Percentiles rank a stretch among this genome's conserved stretches.
These are phyloP conservation scores for Zaprionus davidi DNA, from an alignment of 1,140 invertebrate species.

Conservation along the genomic window DNA sequence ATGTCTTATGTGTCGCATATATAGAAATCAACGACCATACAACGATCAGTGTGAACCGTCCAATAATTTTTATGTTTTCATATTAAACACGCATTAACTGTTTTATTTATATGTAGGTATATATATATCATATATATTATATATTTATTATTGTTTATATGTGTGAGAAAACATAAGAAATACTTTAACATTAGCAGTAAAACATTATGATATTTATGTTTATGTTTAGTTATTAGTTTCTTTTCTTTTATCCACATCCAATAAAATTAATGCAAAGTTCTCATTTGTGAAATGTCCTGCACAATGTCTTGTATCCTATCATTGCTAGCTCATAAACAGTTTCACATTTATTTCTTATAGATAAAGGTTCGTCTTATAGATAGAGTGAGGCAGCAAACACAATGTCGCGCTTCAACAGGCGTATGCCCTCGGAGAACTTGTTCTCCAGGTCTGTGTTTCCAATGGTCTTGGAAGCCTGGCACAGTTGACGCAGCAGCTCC, in stretches of 20 bases:
- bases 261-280: conserved; percentile 5
- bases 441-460: conserved; percentile 98
- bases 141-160: conserved; percentile 48
- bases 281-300: conserved; percentile 37
- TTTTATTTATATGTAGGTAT: conserved; percentile 47
- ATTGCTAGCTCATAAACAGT: neutral
- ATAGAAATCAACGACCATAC: conserved; percentile 70
- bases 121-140: conserved; percentile 30
- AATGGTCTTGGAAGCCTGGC: conserved; percentile 98
- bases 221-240: conserved; percentile 34
- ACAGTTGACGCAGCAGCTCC: conserved; percentile 97
- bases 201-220: conserved; percentile 29
- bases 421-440: conserved; percentile 97
- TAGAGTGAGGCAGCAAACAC: conserved; percentile 99
- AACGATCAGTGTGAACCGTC: conserved; percentile 78
- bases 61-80: conserved; percentile 80
- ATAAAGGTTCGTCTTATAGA: conserved; percentile 87
- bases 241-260: conserved; percentile 1
- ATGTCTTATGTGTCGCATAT: conserved; percentile 72
- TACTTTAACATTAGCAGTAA: conserved; percentile 27
- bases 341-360: neutral
- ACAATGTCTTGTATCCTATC: conserved; percentile 4
- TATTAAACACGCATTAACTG: conserved; percentile 52
- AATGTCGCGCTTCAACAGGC: conserved; percentile 98
- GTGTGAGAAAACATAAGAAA: conserved; percentile 66